Conservation (phyloP, 2,888 invertebrate genomes). For the Ptycholaimellus sp. region DNA sequence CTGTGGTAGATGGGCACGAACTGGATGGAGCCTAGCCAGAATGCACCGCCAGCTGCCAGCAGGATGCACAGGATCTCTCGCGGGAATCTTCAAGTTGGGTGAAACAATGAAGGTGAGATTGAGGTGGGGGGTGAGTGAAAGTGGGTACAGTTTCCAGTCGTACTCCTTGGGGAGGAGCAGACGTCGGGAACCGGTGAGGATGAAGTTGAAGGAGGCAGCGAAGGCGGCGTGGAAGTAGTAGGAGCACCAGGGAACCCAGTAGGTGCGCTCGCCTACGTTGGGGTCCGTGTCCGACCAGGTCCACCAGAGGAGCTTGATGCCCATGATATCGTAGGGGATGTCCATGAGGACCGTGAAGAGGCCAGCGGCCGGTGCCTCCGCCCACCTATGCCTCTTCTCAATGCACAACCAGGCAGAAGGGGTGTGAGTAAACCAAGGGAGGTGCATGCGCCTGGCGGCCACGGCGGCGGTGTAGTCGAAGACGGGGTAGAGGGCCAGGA, state of each 20-base stretch:
- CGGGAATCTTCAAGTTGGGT: constrained; percentile 31
- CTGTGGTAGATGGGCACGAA: constrained; percentile 52
- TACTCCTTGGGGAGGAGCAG: constrained; percentile 33
- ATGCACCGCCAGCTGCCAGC: constrained; percentile 41
- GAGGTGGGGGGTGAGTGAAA: constrained; percentile 5
- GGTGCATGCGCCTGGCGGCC: constrained; percentile 20
- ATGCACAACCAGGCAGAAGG: not conserved
- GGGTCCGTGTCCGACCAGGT: constrained; percentile 47
- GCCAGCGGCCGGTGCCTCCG: constrained; percentile 37
- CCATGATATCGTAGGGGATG: constrained; percentile 52
- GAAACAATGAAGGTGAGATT: too few relatives aligned
- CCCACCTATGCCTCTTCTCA: constrained; percentile 23
- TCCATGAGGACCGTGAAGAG: constrained; percentile 46
- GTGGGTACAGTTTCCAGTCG: constrained; percentile 36
- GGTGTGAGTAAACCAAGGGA: not conserved
- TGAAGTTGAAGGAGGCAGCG: constrained; percentile 42
- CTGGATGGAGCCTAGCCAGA: constrained; percentile 46
- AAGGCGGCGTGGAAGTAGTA: constrained; percentile 57
- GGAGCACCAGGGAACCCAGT: constrained; percentile 52
- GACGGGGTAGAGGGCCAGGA: constrained; percentile 38
- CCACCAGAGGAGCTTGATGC: constrained; percentile 54
- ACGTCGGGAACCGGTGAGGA: constrained; percentile 41
- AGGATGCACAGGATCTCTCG: constrained; percentile 36
- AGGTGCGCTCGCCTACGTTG: constrained; percentile 42
- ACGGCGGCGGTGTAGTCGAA: constrained; percentile 34